Percentiles rank a stretch among this genome's conserved stretches.
Conservation (phyloP, 92 coral and sea anemone genomes). For the Epizoanthus rinbou region DNA sequence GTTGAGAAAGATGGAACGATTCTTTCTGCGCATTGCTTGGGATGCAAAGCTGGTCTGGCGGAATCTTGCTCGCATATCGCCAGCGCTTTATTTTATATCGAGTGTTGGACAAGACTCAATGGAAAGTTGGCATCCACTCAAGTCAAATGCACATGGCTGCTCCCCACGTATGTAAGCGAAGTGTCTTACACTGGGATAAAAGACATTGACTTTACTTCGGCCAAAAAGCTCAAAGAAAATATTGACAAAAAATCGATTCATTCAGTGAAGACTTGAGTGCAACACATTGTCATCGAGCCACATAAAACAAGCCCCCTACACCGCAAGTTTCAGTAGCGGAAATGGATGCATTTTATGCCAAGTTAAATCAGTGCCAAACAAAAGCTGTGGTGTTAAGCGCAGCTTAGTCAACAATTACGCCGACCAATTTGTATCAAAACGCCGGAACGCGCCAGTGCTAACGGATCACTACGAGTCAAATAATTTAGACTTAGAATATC, state of each 20-base stretch:
- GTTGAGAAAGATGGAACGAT: slow-evolving; percentile 53
- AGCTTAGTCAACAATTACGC: neutral
- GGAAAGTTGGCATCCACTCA: slow-evolving; percentile 36
- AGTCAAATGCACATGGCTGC: slow-evolving; percentile 42
- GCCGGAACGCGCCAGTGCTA: neutral
- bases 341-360: slow-evolving; percentile 15
- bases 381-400: slow-evolving; percentile 23
- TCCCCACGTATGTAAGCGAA: slow-evolving; percentile 18
- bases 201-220: slow-evolving; percentile 42
- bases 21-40: slow-evolving; percentile 28
- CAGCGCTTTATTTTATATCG: slow-evolving; percentile 2
- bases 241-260: too few species aligned
- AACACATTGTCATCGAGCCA: slow-evolving; percentile 2
- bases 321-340: slow-evolving; percentile 10
- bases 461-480: slow-evolving; percentile 17
- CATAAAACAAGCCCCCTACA: neutral
- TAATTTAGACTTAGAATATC: slow-evolving; percentile 45
- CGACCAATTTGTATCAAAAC: slow-evolving; percentile 14
- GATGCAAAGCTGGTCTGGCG: slow-evolving; percentile 33
- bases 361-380: slow-evolving; percentile 21
- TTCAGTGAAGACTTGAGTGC: neutral
- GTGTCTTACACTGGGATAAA: slow-evolving; percentile 30
- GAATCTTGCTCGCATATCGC: slow-evolving; percentile 5
- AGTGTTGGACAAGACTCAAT: neutral
- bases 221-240: slow-evolving; percentile 41